These are phyloP conservation scores for Heliconius ethilla DNA, from an alignment of 2,888 invertebrate species.

Conservation along the genomic window DNA sequence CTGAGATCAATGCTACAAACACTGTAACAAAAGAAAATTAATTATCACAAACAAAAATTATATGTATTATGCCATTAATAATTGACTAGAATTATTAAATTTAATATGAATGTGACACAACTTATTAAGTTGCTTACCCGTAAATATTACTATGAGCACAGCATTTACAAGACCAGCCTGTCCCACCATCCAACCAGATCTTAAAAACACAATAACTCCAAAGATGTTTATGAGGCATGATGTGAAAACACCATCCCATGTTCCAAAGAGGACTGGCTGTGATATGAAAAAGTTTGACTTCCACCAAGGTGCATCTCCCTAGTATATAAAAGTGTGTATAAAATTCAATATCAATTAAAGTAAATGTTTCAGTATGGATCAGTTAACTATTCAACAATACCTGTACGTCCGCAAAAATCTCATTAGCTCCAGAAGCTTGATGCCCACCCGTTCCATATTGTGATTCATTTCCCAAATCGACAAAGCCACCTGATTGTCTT, in stretches of 20 bases:
- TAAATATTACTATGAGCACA: constrained; percentile 89
- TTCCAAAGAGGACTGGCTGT: constrained; percentile 97
- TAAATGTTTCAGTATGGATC: background rate
- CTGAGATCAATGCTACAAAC: constrained; percentile 93
- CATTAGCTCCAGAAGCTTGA: constrained; percentile 93
- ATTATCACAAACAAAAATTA: background rate
- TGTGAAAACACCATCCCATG: constrained; percentile 99
- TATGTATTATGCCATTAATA: background rate
- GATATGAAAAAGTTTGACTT: constrained; percentile 98
- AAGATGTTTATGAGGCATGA: constrained; percentile 98
- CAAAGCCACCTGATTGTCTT: constrained; percentile 87
- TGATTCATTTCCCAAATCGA: constrained; percentile 88
- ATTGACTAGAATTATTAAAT: background rate
- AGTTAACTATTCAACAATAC: constrained; percentile 66
- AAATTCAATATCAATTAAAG: background rate
- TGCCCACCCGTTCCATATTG: constrained; percentile 91
- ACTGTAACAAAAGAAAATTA: constrained; percentile 79
- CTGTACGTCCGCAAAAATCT: constrained; percentile 95
- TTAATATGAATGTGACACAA: background rate
- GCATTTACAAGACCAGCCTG: constrained; percentile 92
- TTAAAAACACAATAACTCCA: constrained; percentile 97
- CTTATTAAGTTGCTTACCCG: constrained; percentile 78
- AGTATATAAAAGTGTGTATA: constrained; percentile 40
- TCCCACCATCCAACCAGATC: constrained; percentile 98
- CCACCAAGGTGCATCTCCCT: constrained; percentile 96